Conservation (phyloP, 2,113 vertebrate genomes). For the Scolopax mira region DNA sequence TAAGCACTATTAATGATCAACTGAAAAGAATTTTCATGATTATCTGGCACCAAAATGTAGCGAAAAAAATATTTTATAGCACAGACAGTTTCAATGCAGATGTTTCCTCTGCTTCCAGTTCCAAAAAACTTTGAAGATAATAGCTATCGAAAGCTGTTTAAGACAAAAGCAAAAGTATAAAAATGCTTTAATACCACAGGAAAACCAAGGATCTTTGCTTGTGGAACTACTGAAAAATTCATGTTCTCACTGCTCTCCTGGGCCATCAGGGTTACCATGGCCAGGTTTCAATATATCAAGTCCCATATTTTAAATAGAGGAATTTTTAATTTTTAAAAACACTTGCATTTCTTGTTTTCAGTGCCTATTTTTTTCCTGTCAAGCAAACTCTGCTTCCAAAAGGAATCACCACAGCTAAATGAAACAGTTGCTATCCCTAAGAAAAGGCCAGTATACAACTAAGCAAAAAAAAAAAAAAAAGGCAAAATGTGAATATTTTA, state of each 20-base stretch:
- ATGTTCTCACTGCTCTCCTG: neutral
- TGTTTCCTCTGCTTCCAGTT: neutral
- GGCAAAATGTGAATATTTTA: neutral
- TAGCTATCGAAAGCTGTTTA: neutral
- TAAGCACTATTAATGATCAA: neutral
- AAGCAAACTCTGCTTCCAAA: neutral
- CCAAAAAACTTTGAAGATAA: neutral
- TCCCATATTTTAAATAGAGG: neutral
- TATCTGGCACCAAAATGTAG: neutral
- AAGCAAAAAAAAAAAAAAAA: slow-evolving; percentile 37
- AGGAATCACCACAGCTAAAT: neutral
- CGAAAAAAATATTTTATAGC: neutral
- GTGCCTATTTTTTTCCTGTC: neutral
- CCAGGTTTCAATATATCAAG: neutral
- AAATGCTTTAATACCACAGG: neutral
- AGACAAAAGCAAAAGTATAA: neutral
- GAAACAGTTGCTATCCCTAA: neutral
- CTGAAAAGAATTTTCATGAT: neutral
- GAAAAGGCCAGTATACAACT: slow-evolving; percentile 1
- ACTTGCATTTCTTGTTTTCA: neutral
- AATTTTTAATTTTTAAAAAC: neutral
- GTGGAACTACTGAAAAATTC: neutral
- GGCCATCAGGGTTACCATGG: neutral
- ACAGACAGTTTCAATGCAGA: neutral
- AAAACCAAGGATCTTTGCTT: neutral